Conservation (phyloP, 2,113 vertebrate species). For the Pteruthius melanotis region DNA sequence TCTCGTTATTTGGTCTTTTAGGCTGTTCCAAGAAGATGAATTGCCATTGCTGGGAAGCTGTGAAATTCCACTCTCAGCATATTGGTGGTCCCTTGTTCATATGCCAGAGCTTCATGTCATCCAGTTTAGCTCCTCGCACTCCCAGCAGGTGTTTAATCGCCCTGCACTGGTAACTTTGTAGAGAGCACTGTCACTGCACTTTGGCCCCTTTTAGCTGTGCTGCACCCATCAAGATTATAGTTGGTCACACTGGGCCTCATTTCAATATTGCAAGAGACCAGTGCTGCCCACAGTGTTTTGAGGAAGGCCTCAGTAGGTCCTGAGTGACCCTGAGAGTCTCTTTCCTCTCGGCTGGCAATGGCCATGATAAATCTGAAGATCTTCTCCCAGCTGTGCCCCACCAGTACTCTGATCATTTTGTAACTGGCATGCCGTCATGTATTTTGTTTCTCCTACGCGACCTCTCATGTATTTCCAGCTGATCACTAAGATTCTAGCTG, state of each 20-base stretch:
- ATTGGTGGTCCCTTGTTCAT: not conserved
- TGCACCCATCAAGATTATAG: not conserved
- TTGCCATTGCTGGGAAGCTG: not conserved
- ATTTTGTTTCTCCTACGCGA: not conserved
- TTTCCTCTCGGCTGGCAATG: not conserved
- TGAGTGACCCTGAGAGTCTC: not conserved
- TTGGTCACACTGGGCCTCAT: not conserved
- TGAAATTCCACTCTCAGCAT: not conserved
- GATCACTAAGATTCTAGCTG: not conserved
- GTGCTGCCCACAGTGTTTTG: accelerated
- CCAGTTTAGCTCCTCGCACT: not conserved
- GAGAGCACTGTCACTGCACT: not conserved
- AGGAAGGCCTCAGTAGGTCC: not conserved
- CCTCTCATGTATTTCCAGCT: not conserved
- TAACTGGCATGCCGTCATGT: not conserved
- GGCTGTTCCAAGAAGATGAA: not conserved
- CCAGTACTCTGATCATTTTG: not conserved
- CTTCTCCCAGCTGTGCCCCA: not conserved
- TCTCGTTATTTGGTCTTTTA: not conserved
- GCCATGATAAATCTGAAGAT: not conserved
- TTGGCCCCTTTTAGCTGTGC: not conserved
- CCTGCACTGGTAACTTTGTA: not conserved
- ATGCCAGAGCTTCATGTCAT: not conserved
- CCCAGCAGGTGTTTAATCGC: not conserved
- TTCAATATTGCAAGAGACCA: not conserved